Evolutionary conservation across 1,140 invertebrate species (phyloP).

Genomic region (Stenopsyche tienmushanensis): DNA sequence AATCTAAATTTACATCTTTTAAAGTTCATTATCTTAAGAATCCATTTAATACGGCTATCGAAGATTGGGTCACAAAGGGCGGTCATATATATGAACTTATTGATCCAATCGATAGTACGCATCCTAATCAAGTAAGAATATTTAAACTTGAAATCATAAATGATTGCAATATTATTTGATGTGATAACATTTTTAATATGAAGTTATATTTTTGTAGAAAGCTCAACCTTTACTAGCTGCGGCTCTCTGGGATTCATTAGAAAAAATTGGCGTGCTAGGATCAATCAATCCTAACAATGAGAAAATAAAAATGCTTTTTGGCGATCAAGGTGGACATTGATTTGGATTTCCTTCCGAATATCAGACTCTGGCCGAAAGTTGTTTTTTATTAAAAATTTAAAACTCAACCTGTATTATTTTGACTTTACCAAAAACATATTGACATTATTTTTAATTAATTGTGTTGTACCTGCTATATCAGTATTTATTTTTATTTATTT

Average conservation of each 20-base stretch:
- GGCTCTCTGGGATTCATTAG: constrained; percentile 48
- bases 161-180: constrained; percentile 1
- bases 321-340: constrained; percentile 44
- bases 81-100: constrained; percentile 50
- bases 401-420: too few species aligned
- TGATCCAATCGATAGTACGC: constrained; percentile 58
- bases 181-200: constrained; percentile 3
- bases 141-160: too few species aligned
- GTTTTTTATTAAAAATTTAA: too few species aligned
- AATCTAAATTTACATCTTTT: constrained; percentile 47
- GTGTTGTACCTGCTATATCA: too few species aligned
- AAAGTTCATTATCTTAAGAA: constrained; percentile 50
- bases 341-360: too few species aligned
- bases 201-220: constrained; percentile 28
- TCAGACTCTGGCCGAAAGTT: too few species aligned
- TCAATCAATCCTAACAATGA: constrained; percentile 45
- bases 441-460: too few species aligned
- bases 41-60: constrained; percentile 49
- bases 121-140: constrained; percentile 56
- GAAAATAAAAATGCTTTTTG: constrained; percentile 41
- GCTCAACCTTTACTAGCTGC: constrained; percentile 47
- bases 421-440: too few species aligned
- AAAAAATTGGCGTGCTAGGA: constrained; percentile 46
- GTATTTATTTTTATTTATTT: too few species aligned
- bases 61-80: constrained; percentile 46